Conservation (phyloP, 2,113 vertebrate genomes). For the Gavia stellata region DNA sequence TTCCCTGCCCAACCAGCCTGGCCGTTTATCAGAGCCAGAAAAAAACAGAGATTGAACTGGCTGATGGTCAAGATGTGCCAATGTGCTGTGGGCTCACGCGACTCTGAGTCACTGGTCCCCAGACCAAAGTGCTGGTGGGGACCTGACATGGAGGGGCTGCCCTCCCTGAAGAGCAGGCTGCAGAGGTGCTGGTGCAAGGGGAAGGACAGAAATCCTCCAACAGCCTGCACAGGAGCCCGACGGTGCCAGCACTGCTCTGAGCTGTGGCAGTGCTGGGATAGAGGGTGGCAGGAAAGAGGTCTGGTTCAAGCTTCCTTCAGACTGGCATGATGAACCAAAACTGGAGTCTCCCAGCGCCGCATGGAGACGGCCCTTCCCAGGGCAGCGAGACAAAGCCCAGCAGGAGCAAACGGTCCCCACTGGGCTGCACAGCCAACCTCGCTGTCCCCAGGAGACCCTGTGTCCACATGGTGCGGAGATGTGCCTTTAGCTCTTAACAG, state of each 20-base stretch:
- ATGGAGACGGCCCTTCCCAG: neutral
- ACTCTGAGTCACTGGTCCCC: neutral
- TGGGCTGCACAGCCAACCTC: neutral
- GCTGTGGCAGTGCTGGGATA: neutral
- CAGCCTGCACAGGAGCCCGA: accelerated
- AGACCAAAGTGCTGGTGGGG: neutral
- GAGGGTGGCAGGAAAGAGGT: neutral
- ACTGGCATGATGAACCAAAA: neutral
- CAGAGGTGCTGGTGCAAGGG: neutral
- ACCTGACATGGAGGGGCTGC: neutral
- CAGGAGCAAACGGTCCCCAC: neutral
- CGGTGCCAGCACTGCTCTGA: accelerated
- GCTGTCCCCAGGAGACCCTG: neutral
- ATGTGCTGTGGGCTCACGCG: accelerated
- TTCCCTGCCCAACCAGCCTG: neutral
- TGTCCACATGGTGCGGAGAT: neutral
- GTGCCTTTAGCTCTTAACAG: neutral
- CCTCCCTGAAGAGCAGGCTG: neutral
- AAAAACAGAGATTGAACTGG: neutral
- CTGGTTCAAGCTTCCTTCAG: neutral
- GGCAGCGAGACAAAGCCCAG: neutral
- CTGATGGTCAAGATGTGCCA: neutral
- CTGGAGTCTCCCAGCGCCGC: neutral
- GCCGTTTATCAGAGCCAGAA: neutral
- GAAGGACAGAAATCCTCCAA: neutral